Conservation (phyloP, 2,888 invertebrate genomes). For the Leptodirus hochenwartii region DNA sequence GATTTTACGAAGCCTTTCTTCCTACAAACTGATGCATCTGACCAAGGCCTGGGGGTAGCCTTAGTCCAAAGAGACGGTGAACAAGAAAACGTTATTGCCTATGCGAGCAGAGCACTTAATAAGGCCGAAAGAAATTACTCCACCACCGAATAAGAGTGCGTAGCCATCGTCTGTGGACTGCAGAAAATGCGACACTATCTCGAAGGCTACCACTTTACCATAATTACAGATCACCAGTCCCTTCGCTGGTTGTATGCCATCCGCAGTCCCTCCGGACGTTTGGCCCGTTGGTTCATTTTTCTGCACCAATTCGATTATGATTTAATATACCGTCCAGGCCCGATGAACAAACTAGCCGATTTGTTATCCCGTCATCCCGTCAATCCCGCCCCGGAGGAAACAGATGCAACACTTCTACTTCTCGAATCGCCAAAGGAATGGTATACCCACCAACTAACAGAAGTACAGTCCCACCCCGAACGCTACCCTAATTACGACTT, state of each 20-base stretch:
- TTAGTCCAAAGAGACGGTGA: constrained; percentile 7
- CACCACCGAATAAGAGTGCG: constrained; percentile 8
- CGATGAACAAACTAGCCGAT: constrained; percentile 9
- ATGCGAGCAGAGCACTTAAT: constrained; percentile 7
- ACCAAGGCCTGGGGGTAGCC: constrained; percentile 7
- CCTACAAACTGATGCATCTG: constrained; percentile 8
- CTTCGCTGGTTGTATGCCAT: constrained; percentile 6
- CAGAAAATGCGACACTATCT: constrained; percentile 13
- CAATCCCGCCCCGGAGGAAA: not conserved
- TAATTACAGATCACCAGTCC: constrained; percentile 12
- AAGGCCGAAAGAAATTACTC: constrained; percentile 9
- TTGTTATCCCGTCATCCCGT: constrained; percentile 7
- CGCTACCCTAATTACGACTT: not conserved
- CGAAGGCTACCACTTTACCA: constrained; percentile 16
- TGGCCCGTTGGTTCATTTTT: constrained; percentile 6
- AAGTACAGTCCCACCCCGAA: not conserved
- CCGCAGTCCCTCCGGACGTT: constrained; percentile 8
- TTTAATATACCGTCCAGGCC: constrained; percentile 8
- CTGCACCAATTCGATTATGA: constrained; percentile 7
- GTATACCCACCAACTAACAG: not conserved
- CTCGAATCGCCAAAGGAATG: too few species aligned
- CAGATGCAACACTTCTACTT: too few species aligned
- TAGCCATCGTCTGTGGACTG: constrained; percentile 10
- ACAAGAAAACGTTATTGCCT: constrained; percentile 7
- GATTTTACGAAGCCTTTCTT: constrained; percentile 11